Evolutionary conservation across 2,797 vertebrate genomes (phyloP).

Genomic region (Borostomias antarcticus): DNA sequence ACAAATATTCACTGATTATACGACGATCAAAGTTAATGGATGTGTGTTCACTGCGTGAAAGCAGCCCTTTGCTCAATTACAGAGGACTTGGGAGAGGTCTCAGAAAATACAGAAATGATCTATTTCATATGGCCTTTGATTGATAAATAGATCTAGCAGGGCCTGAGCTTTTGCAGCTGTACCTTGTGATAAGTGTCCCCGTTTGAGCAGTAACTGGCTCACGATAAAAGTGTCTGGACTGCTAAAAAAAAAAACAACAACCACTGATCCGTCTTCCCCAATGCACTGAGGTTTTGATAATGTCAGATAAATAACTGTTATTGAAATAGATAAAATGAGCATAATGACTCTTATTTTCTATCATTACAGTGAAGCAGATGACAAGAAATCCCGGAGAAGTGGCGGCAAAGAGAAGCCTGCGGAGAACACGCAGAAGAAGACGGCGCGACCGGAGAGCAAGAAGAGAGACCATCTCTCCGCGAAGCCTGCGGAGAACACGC

Average conservation of each 20-base stretch:
- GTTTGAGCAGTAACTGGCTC: conserved; percentile 62
- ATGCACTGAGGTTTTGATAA: neutral
- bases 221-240: conserved; percentile 60
- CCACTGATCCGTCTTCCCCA: conserved; percentile 39
- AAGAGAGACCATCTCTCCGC: conserved; percentile 60
- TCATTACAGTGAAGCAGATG: conserved; percentile 57
- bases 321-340: conserved; percentile 59
- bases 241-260: conserved; percentile 34
- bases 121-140: conserved; percentile 65
- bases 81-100: conserved; percentile 44
- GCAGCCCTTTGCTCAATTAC: conserved; percentile 56
- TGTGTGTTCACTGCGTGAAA: conserved; percentile 40
- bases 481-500: conserved; percentile 43
- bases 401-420: conserved; percentile 49
- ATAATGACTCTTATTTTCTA: conserved; percentile 63
- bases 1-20: conserved; percentile 55
- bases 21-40: conserved; percentile 54
- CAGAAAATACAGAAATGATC: conserved; percentile 48
- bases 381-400: conserved; percentile 50
- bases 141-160: conserved; percentile 68
- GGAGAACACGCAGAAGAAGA: conserved; percentile 49
- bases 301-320: conserved; percentile 16
- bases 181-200: conserved; percentile 66
- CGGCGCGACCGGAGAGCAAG: conserved; percentile 58
- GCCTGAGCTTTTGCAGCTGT: conserved; percentile 69